Evolutionary conservation across 2,113 vertebrate genomes (phyloP).

Genomic region (Pelecanus crispus): DNA sequence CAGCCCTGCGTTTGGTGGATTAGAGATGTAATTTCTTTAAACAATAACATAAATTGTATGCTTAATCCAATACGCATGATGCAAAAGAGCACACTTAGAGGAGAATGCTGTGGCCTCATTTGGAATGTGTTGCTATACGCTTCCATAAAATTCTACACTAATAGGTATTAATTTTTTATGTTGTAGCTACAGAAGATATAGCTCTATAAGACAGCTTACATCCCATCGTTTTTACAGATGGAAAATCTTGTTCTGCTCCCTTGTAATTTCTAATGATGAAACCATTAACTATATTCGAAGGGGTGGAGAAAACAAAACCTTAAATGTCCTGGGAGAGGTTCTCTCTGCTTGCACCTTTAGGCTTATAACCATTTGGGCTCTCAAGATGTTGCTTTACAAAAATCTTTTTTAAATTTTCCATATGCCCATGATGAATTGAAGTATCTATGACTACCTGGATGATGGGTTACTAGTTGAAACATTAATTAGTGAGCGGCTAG

Average conservation of each 20-base stretch:
- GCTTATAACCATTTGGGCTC: background rate
- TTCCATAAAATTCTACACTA: background rate
- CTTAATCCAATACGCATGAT: constrained; percentile 33
- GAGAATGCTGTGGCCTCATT: background rate
- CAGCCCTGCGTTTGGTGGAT: constrained; percentile 1
- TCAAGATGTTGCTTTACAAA: background rate
- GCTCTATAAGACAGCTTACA: background rate
- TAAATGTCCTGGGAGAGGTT: background rate
- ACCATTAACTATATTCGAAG: background rate
- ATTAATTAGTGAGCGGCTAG: background rate
- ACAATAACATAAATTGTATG: constrained; percentile 15
- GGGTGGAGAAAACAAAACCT: background rate
- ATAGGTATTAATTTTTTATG: background rate
- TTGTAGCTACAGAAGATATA: background rate
- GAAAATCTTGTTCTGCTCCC: background rate
- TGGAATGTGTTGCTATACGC: background rate
- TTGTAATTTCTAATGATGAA: background rate
- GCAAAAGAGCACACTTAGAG: background rate
- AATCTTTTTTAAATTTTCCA: background rate
- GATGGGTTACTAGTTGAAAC: background rate
- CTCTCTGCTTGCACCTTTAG: background rate
- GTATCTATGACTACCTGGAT: background rate
- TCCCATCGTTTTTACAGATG: background rate
- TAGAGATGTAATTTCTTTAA: constrained; percentile 23
- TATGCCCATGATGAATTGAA: background rate